Base-by-base conservation (phyloP, 2,113 vertebrate species). In the Pterocles gutturalis region DNA sequence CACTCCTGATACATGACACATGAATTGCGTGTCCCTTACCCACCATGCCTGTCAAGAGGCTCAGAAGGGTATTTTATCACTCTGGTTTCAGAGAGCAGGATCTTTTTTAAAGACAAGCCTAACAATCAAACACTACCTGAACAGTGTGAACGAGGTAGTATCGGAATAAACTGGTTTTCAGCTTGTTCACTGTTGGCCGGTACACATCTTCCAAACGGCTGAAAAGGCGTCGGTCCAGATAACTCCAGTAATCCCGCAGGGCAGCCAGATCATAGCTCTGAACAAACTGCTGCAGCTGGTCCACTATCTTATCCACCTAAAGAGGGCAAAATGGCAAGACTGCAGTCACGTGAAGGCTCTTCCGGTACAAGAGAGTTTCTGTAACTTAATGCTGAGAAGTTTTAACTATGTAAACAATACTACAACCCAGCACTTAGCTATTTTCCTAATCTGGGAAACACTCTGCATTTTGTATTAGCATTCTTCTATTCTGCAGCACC, bases 261-360 rank as follows among this genome's bases (percentile, higher is more conserved):
- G 99, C 99, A 3, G 93, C 55, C 93, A 99, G 98, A 65, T 99
- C 99, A 9, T 98, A 99, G 86, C 84, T 98, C 96, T 99, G 99
- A 82, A 99, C 98, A 13, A 99, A 98, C 88, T 98, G 99, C 97
- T 99, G 99, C 73, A 99, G 97, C 97, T 99, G 99, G 2, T 99
- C 99, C 43, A 99, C 99, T 95, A 99, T 99, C 96, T 99, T 99
- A 97, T 99, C 99, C 97, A 99, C 99, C 99, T 99, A 95, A 11
- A 76, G 28, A 51, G 43, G 49, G 67, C 76, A 95, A 65, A 88
- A 71, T 2, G 41, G 17, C 17, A 69, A 76, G 22, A 14, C 58
- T 13, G n/a, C 17, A 24, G 83, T 71, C 93, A 94, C 1, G 0
- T 11, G n/a, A 84, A 55, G 38, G 76, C 60, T 89, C 55, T 46